phyloP scores from a whole-genome alignment of 1,140 invertebrate genomes.

The Tetramorium simillimum region DNA sequence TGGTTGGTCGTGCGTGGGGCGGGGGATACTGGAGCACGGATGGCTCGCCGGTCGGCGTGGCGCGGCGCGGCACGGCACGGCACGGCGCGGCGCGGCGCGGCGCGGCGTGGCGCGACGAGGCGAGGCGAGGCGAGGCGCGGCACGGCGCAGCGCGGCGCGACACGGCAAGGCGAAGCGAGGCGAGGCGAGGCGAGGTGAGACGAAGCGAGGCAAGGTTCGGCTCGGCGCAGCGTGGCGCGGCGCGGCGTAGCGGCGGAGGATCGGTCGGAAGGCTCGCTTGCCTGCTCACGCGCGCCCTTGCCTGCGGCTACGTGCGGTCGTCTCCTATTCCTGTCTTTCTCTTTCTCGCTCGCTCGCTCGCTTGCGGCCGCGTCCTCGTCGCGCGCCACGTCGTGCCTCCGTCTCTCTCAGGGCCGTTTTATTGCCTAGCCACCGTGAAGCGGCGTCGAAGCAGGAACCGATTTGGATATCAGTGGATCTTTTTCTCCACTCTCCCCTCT shows the following conservation, averaged over 20 bases:
- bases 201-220: slow-evolving; percentile 61
- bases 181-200: not conserved
- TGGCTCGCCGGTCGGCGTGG: slow-evolving; percentile 62
- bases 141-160: slow-evolving; percentile 70
- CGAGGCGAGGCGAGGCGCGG: slow-evolving; percentile 67
- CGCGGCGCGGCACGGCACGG: slow-evolving; percentile 4
- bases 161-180: slow-evolving; percentile 49
- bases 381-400: slow-evolving; percentile 26
- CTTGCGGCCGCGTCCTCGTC: slow-evolving; percentile 19
- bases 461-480: slow-evolving; percentile 64
- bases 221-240: slow-evolving; percentile 18
- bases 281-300: slow-evolving; percentile 83
- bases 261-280: slow-evolving; percentile 67
- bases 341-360: slow-evolving; percentile 24
- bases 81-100: not conserved
- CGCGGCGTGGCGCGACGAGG: slow-evolving; percentile 64
- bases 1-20: slow-evolving; percentile 74
- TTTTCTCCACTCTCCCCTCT: slow-evolving; percentile 15
- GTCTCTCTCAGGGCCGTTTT: slow-evolving; percentile 61
- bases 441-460: slow-evolving; percentile 63
- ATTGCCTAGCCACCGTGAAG: slow-evolving; percentile 65
- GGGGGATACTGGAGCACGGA: slow-evolving; percentile 64
- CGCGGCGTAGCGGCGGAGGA: slow-evolving; percentile 54
- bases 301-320: slow-evolving; percentile 76
- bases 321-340: slow-evolving; percentile 50